Evolutionary conservation across 2,113 vertebrate genomes (phyloP).

Genomic region (Haemorhous mexicanus): DNA sequence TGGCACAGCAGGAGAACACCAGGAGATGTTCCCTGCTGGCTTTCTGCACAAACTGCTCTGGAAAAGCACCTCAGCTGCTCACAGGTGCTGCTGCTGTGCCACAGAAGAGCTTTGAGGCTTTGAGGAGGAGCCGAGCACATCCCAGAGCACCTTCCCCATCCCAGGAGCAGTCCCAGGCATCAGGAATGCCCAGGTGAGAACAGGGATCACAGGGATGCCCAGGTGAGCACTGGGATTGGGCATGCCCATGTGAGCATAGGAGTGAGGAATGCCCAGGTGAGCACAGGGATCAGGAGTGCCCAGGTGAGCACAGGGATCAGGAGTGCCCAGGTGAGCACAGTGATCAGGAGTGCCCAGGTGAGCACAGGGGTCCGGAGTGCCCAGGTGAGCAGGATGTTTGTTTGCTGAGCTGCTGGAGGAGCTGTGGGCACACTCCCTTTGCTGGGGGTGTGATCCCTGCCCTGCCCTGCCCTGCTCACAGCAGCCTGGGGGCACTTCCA

Average conservation of each 20-base stretch:
- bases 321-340: neutral
- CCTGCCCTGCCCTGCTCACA: too few relatives aligned
- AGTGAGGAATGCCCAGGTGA: neutral
- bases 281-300: neutral
- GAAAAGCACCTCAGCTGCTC: too few relatives aligned
- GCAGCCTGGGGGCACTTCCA: too few relatives aligned
- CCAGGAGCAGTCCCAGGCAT: fast-evolving
- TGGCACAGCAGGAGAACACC: neutral
- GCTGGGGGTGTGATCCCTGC: too few relatives aligned
- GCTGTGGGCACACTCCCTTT: too few relatives aligned
- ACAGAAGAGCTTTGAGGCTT: neutral
- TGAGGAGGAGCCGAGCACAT: fast-evolving
- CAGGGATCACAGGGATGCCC: too few relatives aligned
- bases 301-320: fast-evolving
- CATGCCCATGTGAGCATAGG: too few relatives aligned
- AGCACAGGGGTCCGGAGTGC: too few relatives aligned
- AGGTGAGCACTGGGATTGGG: too few relatives aligned
- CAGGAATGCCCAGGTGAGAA: neutral
- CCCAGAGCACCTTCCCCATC: neutral
- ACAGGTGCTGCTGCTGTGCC: neutral
- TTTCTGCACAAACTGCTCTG: neutral
- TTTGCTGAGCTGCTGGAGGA: too few relatives aligned
- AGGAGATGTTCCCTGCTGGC: fast-evolving
- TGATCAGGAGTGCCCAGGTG: fast-evolving
- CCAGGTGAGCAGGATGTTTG: too few relatives aligned